Base-by-base conservation (phyloP, 2,113 vertebrate species). In the Garra rufa region DNA sequence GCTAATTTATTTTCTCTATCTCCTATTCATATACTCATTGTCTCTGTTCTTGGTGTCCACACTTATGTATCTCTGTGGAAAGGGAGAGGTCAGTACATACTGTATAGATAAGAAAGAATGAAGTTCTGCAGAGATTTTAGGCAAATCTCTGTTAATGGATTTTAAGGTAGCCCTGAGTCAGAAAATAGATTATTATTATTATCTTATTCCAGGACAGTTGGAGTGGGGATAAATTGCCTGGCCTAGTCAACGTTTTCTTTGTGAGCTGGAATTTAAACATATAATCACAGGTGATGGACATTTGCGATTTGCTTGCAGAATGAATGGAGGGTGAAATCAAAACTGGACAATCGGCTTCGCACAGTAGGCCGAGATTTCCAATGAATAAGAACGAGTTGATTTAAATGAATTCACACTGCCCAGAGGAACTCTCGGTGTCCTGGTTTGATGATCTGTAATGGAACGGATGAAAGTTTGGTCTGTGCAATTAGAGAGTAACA, bases 171-270 rank as follows among this genome's bases (percentile, higher is more conserved):
- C 55, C 67, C 70, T 24, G 77, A 52, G 67, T 46, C 67, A 65
- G 52, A 85, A 85, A 85, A 85, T 81, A 74, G 67, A 81, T 81
- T 85, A 75, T 75, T 75, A 80, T 74, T 80, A 74, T 81, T 73
- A 46, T 26, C 70, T 44, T 61, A 78, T 85, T 85, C 41, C 84
- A 81, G 41, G 41, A 38, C 48, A 65, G 59, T n/a, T 85, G 46
- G 28, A 67, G 44, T 38, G 10, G 13, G 26, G 57, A 77, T 30
- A 52, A 46, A 74, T 41, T 38, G 55, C n/a, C 38, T 21, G 19
- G 59, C 28, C 13, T 34, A 24, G 34, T 55, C 30, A 84, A 43
- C 55, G 10, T n/a, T 73, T 75, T 61, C 44, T 65, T 79, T 74
- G 69, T 81, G 43, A 13, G 13, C 46, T 44, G 59, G 17, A 69